Conservation (phyloP, 2,113 vertebrate species). For the Azemiops feae region DNA sequence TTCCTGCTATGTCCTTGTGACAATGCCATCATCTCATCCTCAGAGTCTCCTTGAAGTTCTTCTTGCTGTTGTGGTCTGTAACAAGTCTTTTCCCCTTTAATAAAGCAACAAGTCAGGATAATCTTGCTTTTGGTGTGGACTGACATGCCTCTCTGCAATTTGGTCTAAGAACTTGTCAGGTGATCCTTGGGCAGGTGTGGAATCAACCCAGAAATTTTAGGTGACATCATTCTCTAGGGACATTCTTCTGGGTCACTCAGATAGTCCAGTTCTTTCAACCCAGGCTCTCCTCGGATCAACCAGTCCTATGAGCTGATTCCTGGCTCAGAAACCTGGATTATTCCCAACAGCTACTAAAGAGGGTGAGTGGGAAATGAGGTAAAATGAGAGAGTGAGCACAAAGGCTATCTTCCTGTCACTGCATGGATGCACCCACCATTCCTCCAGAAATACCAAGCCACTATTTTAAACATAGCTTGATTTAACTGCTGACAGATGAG, state of each 20-base stretch:
- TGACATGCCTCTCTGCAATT: not conserved
- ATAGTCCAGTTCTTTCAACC: not conserved
- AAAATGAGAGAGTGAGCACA: not conserved
- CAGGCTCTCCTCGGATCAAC: not conserved
- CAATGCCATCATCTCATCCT: not conserved
- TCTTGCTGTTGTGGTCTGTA: not conserved
- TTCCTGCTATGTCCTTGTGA: not conserved
- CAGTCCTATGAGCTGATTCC: not conserved
- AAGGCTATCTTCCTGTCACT: not conserved
- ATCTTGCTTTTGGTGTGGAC: not conserved
- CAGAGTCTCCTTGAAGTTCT: not conserved
- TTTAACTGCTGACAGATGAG: not conserved
- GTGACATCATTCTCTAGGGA: not conserved
- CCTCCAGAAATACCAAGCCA: not conserved
- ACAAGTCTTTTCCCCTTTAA: not conserved
- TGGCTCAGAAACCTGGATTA: not conserved
- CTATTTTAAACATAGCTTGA: not conserved
- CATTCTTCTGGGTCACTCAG: not conserved
- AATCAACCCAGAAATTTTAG: not conserved
- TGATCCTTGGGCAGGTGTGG: not conserved
- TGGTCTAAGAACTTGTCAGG: not conserved
- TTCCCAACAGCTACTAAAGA: not conserved
- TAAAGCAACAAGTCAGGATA: not conserved
- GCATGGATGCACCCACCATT: not conserved
- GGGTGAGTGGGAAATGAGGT: not conserved